Evolutionary conservation across 2,113 vertebrate genomes (phyloP).

Genomic region (Triplophysa dalaica): DNA sequence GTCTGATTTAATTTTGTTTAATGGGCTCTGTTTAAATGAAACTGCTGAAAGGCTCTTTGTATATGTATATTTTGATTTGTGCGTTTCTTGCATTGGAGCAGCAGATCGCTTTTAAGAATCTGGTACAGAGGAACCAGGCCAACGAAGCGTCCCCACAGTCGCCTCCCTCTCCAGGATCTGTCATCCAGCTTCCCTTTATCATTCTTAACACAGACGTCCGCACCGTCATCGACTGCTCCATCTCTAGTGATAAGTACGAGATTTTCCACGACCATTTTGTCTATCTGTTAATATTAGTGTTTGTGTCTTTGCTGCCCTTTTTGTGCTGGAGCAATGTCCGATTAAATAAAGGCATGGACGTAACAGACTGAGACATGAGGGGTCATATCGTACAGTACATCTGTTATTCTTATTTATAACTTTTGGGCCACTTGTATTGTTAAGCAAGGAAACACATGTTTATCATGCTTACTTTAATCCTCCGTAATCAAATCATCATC

Average conservation of each 20-base stretch:
- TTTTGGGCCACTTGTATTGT: no score
- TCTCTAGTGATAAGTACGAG: conserved; percentile 86
- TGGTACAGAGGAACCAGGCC: conserved; percentile 85
- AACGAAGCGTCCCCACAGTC: conserved; percentile 77
- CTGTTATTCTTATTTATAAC: no score
- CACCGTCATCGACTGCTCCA: conserved; percentile 88
- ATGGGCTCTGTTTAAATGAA: background rate
- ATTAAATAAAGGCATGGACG: background rate
- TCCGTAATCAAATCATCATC: no score
- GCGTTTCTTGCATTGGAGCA: conserved; percentile 56
- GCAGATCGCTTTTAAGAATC: conserved; percentile 90
- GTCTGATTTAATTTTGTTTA: background rate
- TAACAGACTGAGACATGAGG: background rate
- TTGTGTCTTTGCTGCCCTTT: background rate
- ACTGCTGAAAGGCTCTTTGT: background rate
- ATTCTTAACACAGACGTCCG: conserved; percentile 85
- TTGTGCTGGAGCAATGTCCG: background rate
- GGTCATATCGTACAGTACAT: no score
- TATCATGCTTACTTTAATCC: no score
- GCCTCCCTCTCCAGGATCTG: conserved; percentile 78
- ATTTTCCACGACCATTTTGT: background rate
- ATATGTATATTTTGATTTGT: conserved; percentile 19
- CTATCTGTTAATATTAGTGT: background rate
- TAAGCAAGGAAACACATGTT: no score
- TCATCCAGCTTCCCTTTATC: conserved; percentile 85